Conservation (phyloP, 2,888 invertebrate species). For the Eurytoma adleriae region DNA sequence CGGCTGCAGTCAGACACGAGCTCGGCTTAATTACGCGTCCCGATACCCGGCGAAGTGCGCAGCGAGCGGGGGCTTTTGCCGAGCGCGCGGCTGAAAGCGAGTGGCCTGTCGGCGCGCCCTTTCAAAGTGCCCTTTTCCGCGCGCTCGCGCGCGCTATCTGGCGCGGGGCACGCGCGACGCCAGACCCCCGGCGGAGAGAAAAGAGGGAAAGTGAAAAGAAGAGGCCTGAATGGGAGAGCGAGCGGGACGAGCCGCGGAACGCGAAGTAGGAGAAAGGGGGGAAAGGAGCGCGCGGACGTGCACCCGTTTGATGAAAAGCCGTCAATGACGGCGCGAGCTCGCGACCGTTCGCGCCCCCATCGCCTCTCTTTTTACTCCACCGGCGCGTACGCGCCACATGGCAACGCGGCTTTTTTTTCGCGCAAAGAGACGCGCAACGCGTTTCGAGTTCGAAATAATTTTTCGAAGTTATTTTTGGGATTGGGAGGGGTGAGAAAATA, state of each 20-base stretch:
- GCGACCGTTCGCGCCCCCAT: slow-evolving; percentile 31
- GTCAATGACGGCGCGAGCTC: slow-evolving; percentile 40
- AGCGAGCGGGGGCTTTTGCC: background rate
- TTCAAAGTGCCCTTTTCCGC: slow-evolving; percentile 24
- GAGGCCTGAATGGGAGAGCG: background rate
- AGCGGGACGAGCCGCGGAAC: background rate
- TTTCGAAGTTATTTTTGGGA: slow-evolving; percentile 1
- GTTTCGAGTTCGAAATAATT: slow-evolving; percentile 29
- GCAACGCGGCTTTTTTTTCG: slow-evolving; percentile 30
- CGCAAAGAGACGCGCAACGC: slow-evolving; percentile 1
- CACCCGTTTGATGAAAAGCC: slow-evolving; percentile 32
- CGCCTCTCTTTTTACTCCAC: background rate
- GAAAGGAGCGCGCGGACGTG: background rate
- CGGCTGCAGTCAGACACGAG: slow-evolving; percentile 31
- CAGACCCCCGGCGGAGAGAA: slow-evolving; percentile 15
- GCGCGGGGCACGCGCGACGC: background rate
- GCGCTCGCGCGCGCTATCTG: slow-evolving; percentile 1
- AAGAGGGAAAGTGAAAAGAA: slow-evolving; percentile 34
- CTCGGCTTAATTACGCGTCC: slow-evolving; percentile 31
- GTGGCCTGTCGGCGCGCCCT: slow-evolving; percentile 35
- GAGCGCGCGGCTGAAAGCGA: slow-evolving; percentile 14
- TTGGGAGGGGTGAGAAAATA: background rate
- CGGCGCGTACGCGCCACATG: no score
- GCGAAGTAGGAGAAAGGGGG: slow-evolving; percentile 11
- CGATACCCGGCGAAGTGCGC: background rate